Percentiles rank a stretch among this genome's conserved stretches.
These are phyloP conservation scores for Danaus chrysippus DNA, from an alignment of 2,888 invertebrate species.

Conservation along the genomic window DNA sequence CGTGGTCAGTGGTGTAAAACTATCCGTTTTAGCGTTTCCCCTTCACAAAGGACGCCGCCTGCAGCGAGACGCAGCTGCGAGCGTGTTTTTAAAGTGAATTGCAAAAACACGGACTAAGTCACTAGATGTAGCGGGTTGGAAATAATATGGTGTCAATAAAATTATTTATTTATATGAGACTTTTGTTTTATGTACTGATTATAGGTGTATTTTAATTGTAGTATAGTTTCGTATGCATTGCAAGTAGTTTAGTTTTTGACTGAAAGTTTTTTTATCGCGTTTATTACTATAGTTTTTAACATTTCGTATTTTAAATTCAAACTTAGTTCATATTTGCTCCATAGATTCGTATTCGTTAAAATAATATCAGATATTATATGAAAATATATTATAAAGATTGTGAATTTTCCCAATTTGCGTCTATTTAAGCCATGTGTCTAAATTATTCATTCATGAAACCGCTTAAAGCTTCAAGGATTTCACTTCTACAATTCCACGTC, in stretches of 20 bases:
- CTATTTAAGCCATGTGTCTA: conserved; percentile 6
- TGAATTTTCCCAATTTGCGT: not conserved
- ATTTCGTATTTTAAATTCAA: not conserved
- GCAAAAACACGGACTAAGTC: conserved; percentile 34
- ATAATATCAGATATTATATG: not conserved
- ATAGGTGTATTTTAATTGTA: not conserved
- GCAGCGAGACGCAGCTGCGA: conserved; percentile 40
- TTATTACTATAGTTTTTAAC: no score
- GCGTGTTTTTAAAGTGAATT: conserved; percentile 40
- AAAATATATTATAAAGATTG: not conserved
- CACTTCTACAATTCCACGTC: conserved; percentile 11
- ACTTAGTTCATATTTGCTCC: not conserved
- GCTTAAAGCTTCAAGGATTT: conserved; percentile 8
- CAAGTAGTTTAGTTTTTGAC: no score
- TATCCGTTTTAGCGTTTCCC: conserved; percentile 36
- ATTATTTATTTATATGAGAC: not conserved
- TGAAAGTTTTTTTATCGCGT: no score
- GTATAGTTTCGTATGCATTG: not conserved
- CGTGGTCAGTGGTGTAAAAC: conserved; percentile 33
- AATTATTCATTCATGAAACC: conserved; percentile 8
- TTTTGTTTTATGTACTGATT: not conserved
- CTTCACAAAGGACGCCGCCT: conserved; percentile 33
- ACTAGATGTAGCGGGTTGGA: conserved; percentile 25
- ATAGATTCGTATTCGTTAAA: not conserved
- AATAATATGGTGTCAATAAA: not conserved